Conservation (phyloP, 2,797 vertebrate species). For the Petrocephalus schoutedeni region DNA sequence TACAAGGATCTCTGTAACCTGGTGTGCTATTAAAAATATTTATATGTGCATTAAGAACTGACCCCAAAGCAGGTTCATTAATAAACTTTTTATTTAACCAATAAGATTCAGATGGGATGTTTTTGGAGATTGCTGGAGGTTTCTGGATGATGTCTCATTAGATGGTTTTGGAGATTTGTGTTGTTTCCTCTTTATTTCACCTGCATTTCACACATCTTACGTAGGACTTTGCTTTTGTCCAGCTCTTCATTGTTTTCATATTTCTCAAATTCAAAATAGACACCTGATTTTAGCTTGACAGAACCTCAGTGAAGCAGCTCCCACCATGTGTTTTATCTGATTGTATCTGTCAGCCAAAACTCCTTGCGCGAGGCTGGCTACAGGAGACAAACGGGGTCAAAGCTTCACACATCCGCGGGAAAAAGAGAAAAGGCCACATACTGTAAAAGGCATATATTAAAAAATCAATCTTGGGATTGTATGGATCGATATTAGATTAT, state of each 20-base stretch:
- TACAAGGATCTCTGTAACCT: background rate
- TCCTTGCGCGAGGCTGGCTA: background rate
- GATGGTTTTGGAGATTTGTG: too few relatives aligned
- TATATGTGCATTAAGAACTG: background rate
- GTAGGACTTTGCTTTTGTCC: background rate
- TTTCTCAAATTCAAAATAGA: background rate
- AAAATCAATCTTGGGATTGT: background rate
- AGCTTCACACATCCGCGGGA: background rate
- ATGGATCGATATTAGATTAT: background rate
- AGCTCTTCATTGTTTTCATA: background rate
- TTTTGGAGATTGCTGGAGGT: background rate
- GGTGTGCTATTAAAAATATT: background rate
- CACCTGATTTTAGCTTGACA: background rate
- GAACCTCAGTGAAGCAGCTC: background rate
- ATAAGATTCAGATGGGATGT: background rate
- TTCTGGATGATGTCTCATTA: background rate
- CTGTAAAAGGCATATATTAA: background rate
- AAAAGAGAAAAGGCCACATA: background rate
- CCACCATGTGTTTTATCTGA: background rate
- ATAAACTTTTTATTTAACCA: background rate
- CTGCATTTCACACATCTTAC: background rate
- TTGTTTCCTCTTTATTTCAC: background rate
- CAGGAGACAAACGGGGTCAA: background rate
- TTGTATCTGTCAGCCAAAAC: background rate
- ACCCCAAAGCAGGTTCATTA: background rate